phyloP scores from a whole-genome alignment of 2,888 invertebrate genomes.

The Campoplex capitator region DNA sequence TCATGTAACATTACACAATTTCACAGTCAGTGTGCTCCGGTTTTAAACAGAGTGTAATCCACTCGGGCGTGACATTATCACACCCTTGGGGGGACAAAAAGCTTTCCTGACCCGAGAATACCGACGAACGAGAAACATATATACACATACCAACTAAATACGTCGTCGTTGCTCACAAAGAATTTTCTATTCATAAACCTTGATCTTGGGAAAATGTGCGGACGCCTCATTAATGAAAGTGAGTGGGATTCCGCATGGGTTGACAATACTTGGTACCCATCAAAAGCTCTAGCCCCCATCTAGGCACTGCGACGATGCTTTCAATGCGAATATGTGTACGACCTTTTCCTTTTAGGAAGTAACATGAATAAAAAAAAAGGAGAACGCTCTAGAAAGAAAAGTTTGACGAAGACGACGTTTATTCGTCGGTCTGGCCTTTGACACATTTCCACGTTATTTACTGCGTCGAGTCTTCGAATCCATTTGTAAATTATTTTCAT shows the following conservation, averaged over 20 bases:
- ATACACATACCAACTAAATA: not conserved
- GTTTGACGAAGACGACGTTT: not conserved
- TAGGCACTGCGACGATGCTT: not conserved
- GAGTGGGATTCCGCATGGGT: conserved; percentile 10
- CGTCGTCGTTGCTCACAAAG: conserved; percentile 15
- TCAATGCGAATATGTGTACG: not conserved
- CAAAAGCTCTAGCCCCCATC: conserved; percentile 26
- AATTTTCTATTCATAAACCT: conserved; percentile 42
- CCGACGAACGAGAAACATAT: not conserved
- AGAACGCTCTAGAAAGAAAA: not conserved
- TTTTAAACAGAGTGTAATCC: conserved; percentile 35
- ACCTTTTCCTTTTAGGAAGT: not conserved
- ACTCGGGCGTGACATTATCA: conserved; percentile 36
- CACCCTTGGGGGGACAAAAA: conserved; percentile 12
- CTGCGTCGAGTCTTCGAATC: not conserved
- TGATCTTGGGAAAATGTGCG: conserved; percentile 49
- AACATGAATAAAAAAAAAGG: not conserved
- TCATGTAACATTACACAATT: conserved; percentile 38
- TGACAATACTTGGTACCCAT: conserved; percentile 26
- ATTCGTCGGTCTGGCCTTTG: not conserved
- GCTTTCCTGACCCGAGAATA: conserved; percentile 8
- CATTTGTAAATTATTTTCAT: not conserved
- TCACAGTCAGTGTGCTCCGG: not conserved
- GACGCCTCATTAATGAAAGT: conserved; percentile 57
- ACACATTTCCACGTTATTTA: not conserved